phyloP scores from a whole-genome alignment of 1,140 invertebrate species.

The Sipha flava region DNA sequence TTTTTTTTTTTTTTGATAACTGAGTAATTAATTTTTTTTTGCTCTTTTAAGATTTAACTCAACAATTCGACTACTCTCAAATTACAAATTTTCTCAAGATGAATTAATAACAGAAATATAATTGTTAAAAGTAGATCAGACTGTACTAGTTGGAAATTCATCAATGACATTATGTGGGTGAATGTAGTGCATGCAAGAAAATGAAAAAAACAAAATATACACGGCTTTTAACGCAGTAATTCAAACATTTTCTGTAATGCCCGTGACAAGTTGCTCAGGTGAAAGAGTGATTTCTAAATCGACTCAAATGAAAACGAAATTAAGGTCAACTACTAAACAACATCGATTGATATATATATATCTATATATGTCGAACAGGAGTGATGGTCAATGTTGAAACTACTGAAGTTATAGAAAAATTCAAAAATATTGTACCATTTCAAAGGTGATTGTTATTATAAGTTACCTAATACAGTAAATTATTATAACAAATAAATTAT shows the following conservation, averaged over 20 bases:
- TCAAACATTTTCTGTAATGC: background rate
- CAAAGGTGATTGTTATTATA: background rate
- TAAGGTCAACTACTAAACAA: background rate
- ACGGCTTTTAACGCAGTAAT: background rate
- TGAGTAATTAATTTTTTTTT: too few species aligned
- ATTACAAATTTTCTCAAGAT: background rate
- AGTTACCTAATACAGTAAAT: too few species aligned
- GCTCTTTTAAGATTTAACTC: too few species aligned
- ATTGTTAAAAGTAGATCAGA: background rate
- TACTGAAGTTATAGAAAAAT: background rate
- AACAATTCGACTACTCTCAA: too few species aligned
- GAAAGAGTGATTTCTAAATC: background rate
- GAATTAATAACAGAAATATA: background rate
- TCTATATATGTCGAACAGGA: background rate
- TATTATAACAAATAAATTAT: too few species aligned
- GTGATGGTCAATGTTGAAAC: background rate
- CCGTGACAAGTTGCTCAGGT: background rate
- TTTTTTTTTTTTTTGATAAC: too few species aligned
- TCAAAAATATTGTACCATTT: background rate
- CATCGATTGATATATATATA: background rate
- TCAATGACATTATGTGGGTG: background rate
- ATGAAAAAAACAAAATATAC: background rate
- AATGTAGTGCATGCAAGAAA: background rate
- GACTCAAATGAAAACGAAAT: background rate
- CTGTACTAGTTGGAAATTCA: background rate